Evolutionary conservation across 2,113 vertebrate species (phyloP), one percentile per base, ranked within the genome.

Genomic region (Mus musculus): DNA sequence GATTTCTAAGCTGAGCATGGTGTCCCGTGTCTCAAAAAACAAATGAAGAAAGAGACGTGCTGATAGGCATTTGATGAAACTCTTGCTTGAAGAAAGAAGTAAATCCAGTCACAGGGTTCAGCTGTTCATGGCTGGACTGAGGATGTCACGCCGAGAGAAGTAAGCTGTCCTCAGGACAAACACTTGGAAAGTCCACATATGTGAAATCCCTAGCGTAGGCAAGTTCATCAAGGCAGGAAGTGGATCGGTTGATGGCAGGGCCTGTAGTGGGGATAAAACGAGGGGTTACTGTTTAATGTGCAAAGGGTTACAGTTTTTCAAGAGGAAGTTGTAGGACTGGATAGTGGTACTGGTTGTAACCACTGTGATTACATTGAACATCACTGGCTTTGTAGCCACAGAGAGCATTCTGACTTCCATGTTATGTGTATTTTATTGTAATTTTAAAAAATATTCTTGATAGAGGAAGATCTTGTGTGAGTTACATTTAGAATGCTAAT

Each of bases 401-500:
- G 75, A 65, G n/a, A 88, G 63, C 42, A 91, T 52, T 22, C 20
- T n/a, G 49, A 52, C 42, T n/a, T 63, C 65, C 91, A 93, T 54
- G 11, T 77, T 81, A 28, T 26, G 17, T 91, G 46, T 96, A 63
- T 54, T 91, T 96, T 94, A 63, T 77, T 24, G 28, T 76, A 94
- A 71, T 75, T 88, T 65, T 52, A 13, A 88, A 26, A 76, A 89
- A 85, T 33, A 24, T 94, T 93, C 54, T 16, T 84, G 30, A 81
- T 87, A 88, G 7, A 88, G 49, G 73, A 96, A 20, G 46, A 59
- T 91, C 16, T 8, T 89, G 5, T 63, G 71, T 89, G 36, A 84
- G n/a, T 89, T 88, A 91, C 49, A 49, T 95, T 92, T 96, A 61
- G 65, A 80, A 72, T 94, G 61, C 36, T 96, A 46, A 91, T 94